Evolutionary conservation across 2,888 invertebrate species (phyloP).

Genomic region (Nephrocerus scutellatus): DNA sequence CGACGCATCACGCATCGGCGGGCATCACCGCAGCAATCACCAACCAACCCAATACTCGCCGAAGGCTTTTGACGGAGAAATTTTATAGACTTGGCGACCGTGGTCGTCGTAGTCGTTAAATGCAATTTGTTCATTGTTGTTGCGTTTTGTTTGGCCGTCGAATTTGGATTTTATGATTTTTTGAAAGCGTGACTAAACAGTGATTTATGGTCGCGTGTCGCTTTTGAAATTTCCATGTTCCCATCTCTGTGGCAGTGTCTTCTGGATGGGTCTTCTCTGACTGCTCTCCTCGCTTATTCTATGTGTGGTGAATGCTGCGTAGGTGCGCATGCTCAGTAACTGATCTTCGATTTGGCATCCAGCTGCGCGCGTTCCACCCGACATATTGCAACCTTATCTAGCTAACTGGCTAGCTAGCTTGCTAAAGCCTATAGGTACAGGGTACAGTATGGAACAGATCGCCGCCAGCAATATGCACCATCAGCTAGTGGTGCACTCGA

Average conservation of each 20-base stretch:
- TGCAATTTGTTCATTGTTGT: conserved; percentile 20
- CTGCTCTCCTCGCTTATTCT: no score
- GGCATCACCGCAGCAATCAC: neutral
- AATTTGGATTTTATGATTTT: conserved; percentile 45
- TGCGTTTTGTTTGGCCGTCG: conserved; percentile 33
- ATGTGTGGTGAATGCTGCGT: conserved; percentile 23
- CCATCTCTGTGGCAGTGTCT: conserved; percentile 20
- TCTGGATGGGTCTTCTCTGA: no score
- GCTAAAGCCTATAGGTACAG: no score
- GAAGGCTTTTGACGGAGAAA: no score
- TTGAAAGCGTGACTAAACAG: conserved; percentile 47
- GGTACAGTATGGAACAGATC: conserved; percentile 28
- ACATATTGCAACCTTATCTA: no score
- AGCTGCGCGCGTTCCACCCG: conserved; percentile 26
- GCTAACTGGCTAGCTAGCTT: no score
- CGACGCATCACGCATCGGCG: no score
- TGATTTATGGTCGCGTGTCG: conserved; percentile 49
- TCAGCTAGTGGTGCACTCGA: conserved; percentile 17
- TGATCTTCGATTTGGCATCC: conserved; percentile 22
- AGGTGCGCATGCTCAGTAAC: conserved; percentile 21
- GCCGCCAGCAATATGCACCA: conserved; percentile 26
- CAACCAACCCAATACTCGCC: conserved; percentile 7
- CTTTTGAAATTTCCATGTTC: conserved; percentile 45
- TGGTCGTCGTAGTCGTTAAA: conserved; percentile 8
- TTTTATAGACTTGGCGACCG: no score